Conservation (phyloP, 2,113 vertebrate species). For the Dascyllus trimaculatus region DNA sequence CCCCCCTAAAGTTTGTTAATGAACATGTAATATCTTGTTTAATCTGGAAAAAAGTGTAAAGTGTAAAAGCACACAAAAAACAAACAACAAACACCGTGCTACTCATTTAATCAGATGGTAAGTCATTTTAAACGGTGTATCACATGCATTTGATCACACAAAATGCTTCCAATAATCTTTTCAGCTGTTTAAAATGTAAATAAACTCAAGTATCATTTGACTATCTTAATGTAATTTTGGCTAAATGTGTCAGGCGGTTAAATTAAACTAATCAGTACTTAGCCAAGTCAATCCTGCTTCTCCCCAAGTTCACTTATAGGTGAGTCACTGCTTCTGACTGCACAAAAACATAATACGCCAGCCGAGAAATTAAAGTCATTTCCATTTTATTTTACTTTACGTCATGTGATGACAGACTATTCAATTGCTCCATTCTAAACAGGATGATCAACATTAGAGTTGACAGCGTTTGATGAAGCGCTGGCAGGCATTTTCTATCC, state of each 20-base stretch:
- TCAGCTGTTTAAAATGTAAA: neutral
- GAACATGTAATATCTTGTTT: too few species aligned
- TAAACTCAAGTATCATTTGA: neutral
- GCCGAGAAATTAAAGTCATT: constrained; percentile 1
- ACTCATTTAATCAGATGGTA: neutral
- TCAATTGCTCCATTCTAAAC: neutral
- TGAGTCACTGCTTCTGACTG: neutral
- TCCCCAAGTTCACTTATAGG: neutral
- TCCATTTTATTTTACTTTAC: constrained; percentile 10
- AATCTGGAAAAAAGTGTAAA: neutral
- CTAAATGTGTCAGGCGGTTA: neutral
- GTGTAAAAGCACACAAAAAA: neutral
- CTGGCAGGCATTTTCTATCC: constrained; percentile 34
- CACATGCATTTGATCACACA: too few species aligned
- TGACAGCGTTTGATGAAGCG: neutral
- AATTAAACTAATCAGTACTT: neutral
- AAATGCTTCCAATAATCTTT: too few species aligned
- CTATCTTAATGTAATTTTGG: neutral
- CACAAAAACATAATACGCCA: neutral
- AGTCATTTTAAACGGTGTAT: neutral
- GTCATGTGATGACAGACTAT: constrained; percentile 4
- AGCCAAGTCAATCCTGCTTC: neutral
- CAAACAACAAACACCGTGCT: neutral
- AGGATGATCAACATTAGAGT: constrained; percentile 28
- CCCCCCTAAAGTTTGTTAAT: too few species aligned